These are phyloP conservation scores for Caenorhabditis wallacei DNA, from an alignment of 2,888 invertebrate species.

Conservation along the genomic window DNA sequence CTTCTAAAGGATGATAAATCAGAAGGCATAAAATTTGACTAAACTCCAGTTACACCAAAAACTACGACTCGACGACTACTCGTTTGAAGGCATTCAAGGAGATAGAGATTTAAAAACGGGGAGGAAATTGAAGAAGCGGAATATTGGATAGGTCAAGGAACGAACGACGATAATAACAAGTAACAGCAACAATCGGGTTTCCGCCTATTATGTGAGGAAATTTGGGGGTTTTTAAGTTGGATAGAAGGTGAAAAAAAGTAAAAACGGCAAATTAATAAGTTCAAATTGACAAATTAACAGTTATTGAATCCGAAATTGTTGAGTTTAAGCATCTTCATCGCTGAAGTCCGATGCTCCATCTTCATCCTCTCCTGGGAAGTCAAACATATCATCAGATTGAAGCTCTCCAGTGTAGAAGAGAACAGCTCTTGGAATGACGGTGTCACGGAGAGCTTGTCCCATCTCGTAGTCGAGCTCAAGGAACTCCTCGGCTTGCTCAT, in stretches of 20 bases:
- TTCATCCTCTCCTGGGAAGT: conserved; percentile 67
- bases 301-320: not conserved
- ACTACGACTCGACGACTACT: conserved; percentile 45
- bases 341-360: conserved; percentile 61
- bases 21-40: conserved; percentile 1
- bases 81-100: conserved; percentile 44
- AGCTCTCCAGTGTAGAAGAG: conserved; percentile 93
- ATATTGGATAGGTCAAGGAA: conserved; percentile 50
- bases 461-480: conserved; percentile 97
- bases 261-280: conserved; percentile 28
- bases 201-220: conserved; percentile 57
- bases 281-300: not conserved
- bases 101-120: not conserved
- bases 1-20: not conserved
- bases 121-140: conserved; percentile 36
- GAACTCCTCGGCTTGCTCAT: conserved; percentile 89
- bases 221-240: not conserved
- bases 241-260: conserved; percentile 4
- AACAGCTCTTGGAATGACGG: conserved; percentile 96
- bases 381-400: conserved; percentile 70
- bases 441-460: conserved; percentile 97
- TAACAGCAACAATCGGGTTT: conserved; percentile 58
- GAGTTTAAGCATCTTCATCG: conserved; percentile 67
- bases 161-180: conserved; percentile 59
- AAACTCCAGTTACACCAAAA: conserved; percentile 1